A percentile compares a stretch with the other conserved stretches of the same genome.
Conservation (phyloP, 2,113 vertebrate genomes). For the Orcinus orca region DNA sequence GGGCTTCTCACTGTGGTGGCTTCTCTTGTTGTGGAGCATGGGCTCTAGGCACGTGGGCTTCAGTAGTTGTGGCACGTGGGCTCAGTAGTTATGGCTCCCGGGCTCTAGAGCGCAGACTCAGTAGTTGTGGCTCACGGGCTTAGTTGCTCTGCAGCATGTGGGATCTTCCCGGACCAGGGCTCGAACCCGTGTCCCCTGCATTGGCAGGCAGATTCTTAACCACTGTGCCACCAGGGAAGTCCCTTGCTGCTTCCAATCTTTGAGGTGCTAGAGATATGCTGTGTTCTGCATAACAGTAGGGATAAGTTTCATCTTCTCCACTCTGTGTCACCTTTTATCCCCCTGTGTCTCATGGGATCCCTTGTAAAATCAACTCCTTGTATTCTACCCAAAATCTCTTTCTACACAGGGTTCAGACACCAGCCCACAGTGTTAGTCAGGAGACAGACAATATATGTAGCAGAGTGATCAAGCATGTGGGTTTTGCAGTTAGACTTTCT, state of each 20-base stretch:
- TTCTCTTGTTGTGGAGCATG: no score
- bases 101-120: no score
- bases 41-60: no score
- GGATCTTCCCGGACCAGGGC: no score
- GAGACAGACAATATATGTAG: not conserved
- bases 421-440: not conserved
- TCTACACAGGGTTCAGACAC: not conserved
- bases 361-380: conserved; percentile 12
- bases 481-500: not conserved
- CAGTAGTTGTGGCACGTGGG: no score
- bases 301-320: not conserved
- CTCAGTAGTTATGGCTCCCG: no score
- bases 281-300: not conserved
- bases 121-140: no score
- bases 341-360: not conserved
- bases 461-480: not conserved
- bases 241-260: not conserved
- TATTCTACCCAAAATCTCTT: not conserved
- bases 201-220: no score
- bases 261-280: not conserved
- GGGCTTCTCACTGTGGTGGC: no score
- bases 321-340: not conserved
- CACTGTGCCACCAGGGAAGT: not conserved
- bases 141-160: no score
- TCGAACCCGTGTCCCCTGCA: no score